These are phyloP conservation scores for Camponotus pennsylvanicus DNA, from an alignment of 1,140 invertebrate genomes.

Conservation along the genomic window DNA sequence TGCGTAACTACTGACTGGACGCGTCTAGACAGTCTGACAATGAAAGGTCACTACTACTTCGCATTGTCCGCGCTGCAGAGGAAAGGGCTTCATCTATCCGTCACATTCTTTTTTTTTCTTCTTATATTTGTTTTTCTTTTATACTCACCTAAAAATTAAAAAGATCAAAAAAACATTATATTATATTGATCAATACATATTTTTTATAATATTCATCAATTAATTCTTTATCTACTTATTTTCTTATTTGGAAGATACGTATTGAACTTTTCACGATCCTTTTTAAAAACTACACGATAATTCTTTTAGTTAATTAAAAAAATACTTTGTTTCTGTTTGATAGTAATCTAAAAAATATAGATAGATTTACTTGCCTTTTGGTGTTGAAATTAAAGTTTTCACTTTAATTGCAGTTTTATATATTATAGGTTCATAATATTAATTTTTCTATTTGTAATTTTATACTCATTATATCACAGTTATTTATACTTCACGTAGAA, in stretches of 20 bases:
- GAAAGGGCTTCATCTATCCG: too few relatives aligned
- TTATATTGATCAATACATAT: background rate
- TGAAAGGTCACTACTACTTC: too few relatives aligned
- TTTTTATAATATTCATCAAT: background rate
- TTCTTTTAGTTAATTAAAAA: background rate
- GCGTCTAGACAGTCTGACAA: too few relatives aligned
- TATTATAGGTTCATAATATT: background rate
- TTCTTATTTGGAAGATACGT: background rate
- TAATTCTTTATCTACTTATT: background rate
- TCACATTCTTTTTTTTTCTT: background rate
- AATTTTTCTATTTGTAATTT: constrained; percentile 5
- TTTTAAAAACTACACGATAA: background rate
- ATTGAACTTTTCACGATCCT: background rate
- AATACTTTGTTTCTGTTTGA: background rate
- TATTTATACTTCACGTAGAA: background rate
- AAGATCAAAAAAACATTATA: background rate
- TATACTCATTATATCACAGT: background rate
- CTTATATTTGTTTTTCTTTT: background rate
- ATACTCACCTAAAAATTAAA: too few relatives aligned
- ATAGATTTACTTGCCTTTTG: background rate
- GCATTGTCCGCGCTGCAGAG: too few relatives aligned
- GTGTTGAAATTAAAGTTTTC: constrained; percentile 1
- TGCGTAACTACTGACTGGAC: too few relatives aligned
- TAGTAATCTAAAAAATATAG: background rate
- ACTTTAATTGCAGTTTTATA: background rate